Evolutionary conservation across 2,797 vertebrate genomes (phyloP), one percentile per base, ranked within the genome.

Genomic region (Cryptoblepharus egeriae): DNA sequence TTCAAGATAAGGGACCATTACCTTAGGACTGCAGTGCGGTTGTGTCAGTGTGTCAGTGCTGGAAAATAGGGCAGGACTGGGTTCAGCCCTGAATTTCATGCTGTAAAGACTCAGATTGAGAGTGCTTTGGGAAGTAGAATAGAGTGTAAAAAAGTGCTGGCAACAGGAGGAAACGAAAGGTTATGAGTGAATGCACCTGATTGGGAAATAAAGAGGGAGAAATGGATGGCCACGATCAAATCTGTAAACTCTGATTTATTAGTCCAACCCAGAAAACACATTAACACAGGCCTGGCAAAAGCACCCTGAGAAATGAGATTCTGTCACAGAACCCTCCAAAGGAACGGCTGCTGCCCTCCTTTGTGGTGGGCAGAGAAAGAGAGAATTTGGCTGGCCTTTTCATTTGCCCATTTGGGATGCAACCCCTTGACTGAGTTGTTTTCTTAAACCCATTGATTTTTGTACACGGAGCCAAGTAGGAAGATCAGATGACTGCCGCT

Each of bases 141-240:
- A 20, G 55, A 45, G 39, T 35, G 24, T 13, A 24, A 61, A 87
- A 85, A 86, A 39, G 4, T 76, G 9, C 10, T 22, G 28, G 0
- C 37, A 85, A 86, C 26, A 24, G 42, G n/a, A 39, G 30, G 37
- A 15, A 77, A 55, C 72, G 81, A 35, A 87, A 63, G 32, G 85
- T 77, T 79, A 89, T 87, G 76, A 32, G 81, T 82, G 71, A 90
- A 1, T 28, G 77, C 63, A 15, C 10, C 26, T 76, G 26, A 82
- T 58, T 20, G 15, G 15, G 73, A 20, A 35, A 28, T n/a, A n/a
- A n/a, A n/a, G n/a, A n/a, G n/a, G n/a, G n/a, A 16, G 75, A 49
- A 69, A 90, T 87, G 87, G 74, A 85, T 82, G 81, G 81, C 8
- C 22, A 24, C 32, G 88, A 91, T 85, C 83, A 84, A 87, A 90